Base-by-base conservation (phyloP, 2,888 invertebrate genomes). In the Salticus scenicus region DNA sequence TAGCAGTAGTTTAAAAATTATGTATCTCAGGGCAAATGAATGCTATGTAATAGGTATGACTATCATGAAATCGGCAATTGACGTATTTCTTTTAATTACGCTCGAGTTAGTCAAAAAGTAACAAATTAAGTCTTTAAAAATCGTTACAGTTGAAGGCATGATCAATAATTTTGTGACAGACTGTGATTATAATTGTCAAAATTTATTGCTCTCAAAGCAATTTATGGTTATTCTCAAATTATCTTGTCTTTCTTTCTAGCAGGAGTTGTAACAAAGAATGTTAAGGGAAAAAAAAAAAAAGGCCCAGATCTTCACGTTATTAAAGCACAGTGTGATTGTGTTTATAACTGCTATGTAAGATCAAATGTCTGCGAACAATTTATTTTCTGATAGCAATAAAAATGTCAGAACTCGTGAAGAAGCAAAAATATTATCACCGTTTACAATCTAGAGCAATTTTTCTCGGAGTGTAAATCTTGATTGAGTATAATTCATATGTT, bases 381-480 rank as follows among this genome's bases (percentile, higher is more conserved):
- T 17, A 66, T 66, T 66, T 66, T 31, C 14, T 8, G 57, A 14
- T 28, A 17, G 66, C 31, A 66, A 66, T 66, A 66, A 31, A 66
- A 66, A 31, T 30, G 66, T 66, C 30, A 66, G 31, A 66, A 31
- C 30, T 0, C 31, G 1, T 30, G 66, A 1, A 31, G 31, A 4
- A 24, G 63, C 10, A 24, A 27, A 63, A 24, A 17, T 2, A 14
- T 63, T 63, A 63, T 63, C 63, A 24, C 27, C 2, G 28, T 10
- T 27, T 5, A 7, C 27, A 63, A 63, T 63, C 63, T 63, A 27
- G 27, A 24, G 27, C 5, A 5, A 51, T 51, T 51, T 7, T 20
- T 5, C 42, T 14, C n/a, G 27, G 10, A 12, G 28, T 12, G n/a
- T 51, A 63, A 51, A 63, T 27, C 27, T 27, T 63, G 63, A 63